Evolutionary conservation across 2,797 vertebrate genomes (phyloP).

Genomic region (Poecilia gillii): DNA sequence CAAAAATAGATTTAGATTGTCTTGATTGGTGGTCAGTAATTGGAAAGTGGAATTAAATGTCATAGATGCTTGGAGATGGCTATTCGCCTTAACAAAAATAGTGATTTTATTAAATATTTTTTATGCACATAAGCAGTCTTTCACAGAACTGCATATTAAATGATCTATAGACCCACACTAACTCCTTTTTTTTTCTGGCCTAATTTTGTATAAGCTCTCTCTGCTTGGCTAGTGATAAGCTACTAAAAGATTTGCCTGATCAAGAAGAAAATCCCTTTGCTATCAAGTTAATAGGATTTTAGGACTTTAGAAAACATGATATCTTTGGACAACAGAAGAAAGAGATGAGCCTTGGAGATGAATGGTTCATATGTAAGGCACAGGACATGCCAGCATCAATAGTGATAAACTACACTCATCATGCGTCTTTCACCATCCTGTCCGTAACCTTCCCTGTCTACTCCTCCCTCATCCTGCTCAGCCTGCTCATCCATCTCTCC

Average conservation of each 20-base stretch:
- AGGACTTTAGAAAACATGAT: constrained; percentile 56
- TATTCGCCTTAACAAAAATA: background rate
- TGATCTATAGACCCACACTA: background rate
- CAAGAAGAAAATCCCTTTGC: constrained; percentile 69
- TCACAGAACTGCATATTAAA: constrained; percentile 10
- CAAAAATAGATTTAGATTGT: background rate
- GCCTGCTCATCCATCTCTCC: background rate
- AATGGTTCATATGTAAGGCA: constrained; percentile 34
- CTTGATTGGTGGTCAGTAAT: background rate
- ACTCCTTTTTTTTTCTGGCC: constrained; percentile 2
- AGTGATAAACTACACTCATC: constrained; percentile 47
- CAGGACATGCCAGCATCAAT: constrained; percentile 55
- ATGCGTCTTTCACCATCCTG: background rate
- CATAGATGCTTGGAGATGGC: background rate
- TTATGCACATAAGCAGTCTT: background rate
- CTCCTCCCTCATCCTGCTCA: background rate
- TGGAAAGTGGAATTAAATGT: background rate
- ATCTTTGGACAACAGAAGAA: constrained; percentile 52
- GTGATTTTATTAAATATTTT: background rate
- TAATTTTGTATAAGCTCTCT: constrained; percentile 51
- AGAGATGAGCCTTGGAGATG: constrained; percentile 50
- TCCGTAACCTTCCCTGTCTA: background rate
- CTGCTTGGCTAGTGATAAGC: constrained; percentile 72
- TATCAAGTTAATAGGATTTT: constrained; percentile 74
- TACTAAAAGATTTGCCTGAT: constrained; percentile 59